phyloP scores from a whole-genome alignment of 2,888 invertebrate species.

The Apamea crenata region DNA sequence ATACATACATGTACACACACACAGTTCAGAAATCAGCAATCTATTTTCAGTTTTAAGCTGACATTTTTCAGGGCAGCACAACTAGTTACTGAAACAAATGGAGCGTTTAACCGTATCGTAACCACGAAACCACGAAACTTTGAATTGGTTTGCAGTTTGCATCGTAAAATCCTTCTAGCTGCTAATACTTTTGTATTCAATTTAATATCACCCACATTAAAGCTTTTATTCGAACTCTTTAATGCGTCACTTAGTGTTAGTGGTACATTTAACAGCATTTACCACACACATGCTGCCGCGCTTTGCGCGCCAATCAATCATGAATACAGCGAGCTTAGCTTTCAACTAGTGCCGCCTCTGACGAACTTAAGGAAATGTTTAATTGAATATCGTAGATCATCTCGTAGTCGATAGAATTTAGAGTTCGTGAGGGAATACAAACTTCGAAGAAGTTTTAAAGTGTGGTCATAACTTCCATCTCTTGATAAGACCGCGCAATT shows the following conservation, averaged over 20 bases:
- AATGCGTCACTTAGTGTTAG: not conserved
- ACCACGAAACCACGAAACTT: not conserved
- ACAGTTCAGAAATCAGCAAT: not conserved
- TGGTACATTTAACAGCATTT: not conserved
- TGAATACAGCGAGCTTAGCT: slow-evolving; percentile 2
- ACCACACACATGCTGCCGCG: not conserved
- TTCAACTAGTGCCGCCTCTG: not conserved
- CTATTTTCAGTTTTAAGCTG: not conserved
- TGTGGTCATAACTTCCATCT: not conserved
- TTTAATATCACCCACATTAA: not conserved
- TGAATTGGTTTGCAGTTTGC: not conserved
- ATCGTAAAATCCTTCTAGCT: not conserved
- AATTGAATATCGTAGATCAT: not conserved
- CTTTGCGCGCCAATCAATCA: slow-evolving; percentile 29
- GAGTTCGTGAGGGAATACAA: not conserved
- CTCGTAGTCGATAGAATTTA: not conserved
- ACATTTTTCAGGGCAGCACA: not conserved
- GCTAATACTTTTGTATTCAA: not conserved
- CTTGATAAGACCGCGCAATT: not conserved
- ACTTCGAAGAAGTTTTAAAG: not conserved
- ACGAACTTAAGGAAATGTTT: not conserved
- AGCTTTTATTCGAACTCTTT: not conserved
- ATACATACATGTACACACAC: not conserved
- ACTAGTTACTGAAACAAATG: not conserved
- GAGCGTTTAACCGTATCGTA: not conserved